Conservation (phyloP, 1,140 invertebrate species). For the Drosophila hydei region DNA sequence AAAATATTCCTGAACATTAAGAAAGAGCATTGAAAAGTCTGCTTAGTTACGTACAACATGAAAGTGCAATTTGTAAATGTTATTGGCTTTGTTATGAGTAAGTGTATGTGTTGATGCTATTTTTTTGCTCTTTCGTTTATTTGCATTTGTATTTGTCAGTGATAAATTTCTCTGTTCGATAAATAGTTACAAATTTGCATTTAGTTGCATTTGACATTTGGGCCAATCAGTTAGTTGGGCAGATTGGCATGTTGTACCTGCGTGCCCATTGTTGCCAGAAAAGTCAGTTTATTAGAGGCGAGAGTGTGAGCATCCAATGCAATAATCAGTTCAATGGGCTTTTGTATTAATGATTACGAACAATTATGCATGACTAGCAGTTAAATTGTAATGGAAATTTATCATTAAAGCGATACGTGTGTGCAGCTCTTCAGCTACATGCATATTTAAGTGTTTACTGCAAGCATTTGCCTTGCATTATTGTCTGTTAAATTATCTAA, state of each 20-base stretch:
- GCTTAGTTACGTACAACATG: background rate
- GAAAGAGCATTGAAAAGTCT: conserved; percentile 5
- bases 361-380: conserved; percentile 1
- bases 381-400: conserved; percentile 8
- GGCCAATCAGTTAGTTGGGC: conserved; percentile 15
- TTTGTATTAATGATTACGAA: conserved; percentile 19
- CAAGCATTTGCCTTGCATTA: background rate
- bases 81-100: conserved; percentile 31
- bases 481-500: conserved; percentile 30
- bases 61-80: conserved; percentile 36
- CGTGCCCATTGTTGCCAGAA: background rate
- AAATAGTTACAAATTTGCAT: conserved; percentile 39
- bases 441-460: no score
- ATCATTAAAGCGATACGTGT: background rate
- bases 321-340: conserved; percentile 35
- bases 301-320: background rate
- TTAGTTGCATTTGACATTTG: conserved; percentile 26
- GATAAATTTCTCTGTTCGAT: conserved; percentile 31
- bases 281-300: conserved; percentile 23
- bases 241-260: background rate
- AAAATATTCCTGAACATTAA: background rate
- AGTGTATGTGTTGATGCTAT: background rate
- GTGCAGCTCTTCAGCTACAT: background rate
- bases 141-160: conserved; percentile 19
- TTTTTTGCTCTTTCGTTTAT: conserved; percentile 2